Conservation (phyloP, 2,797 vertebrate species). For the Euphonia xanthogaster region DNA sequence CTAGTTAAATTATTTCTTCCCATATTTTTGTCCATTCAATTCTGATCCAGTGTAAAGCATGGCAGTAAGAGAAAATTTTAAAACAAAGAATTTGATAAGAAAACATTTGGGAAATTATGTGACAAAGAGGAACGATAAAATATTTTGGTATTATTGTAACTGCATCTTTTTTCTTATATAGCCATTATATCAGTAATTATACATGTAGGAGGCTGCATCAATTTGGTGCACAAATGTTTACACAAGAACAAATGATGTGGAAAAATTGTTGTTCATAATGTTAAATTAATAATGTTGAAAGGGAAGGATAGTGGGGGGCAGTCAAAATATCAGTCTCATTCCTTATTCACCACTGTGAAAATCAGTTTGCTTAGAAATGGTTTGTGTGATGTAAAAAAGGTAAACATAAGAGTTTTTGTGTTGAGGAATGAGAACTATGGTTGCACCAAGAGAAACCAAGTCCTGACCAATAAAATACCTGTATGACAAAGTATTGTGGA, state of each 20-base stretch:
- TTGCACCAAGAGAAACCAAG: neutral
- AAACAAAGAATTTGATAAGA: neutral
- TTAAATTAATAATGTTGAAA: neutral
- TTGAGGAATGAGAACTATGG: neutral
- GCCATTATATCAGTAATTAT: neutral
- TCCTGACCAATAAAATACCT: neutral
- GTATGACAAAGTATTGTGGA: neutral
- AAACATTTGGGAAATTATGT: neutral
- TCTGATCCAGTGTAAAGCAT: neutral
- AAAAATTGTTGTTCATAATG: neutral
- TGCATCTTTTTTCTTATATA: neutral
- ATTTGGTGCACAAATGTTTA: neutral
- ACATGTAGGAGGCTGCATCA: neutral
- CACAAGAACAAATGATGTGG: neutral
- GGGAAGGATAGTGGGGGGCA: neutral
- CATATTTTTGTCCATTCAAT: neutral
- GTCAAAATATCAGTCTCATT: neutral
- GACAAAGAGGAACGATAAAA: neutral
- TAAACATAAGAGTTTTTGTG: neutral
- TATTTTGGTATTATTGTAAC: neutral
- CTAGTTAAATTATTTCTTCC: neutral
- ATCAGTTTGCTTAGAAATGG: neutral
- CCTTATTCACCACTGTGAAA: neutral
- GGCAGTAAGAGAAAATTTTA: neutral
- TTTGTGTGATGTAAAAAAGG: neutral